These are phyloP conservation scores for Chroicocephalus ridibundus DNA, from an alignment of 2,113 vertebrate species.

Conservation along the genomic window DNA sequence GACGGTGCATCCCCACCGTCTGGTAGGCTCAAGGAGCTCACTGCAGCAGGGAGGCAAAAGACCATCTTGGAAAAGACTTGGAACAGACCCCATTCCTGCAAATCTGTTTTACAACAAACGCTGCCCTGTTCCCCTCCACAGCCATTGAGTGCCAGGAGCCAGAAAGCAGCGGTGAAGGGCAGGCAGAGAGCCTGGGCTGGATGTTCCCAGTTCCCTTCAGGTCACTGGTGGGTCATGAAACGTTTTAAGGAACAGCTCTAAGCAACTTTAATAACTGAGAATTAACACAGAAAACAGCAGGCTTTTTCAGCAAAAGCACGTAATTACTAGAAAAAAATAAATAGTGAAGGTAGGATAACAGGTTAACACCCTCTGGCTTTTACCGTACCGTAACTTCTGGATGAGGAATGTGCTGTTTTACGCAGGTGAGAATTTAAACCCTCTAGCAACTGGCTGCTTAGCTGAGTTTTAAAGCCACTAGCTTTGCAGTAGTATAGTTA, in stretches of 20 bases:
- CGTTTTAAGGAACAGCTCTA: background rate
- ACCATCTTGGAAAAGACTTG: background rate
- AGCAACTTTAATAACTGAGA: background rate
- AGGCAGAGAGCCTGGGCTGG: background rate
- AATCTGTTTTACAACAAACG: background rate
- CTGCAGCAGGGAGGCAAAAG: background rate
- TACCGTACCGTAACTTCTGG: background rate
- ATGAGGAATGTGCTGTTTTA: background rate
- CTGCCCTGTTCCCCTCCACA: background rate
- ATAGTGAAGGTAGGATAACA: background rate
- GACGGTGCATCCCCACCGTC: background rate
- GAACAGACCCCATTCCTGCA: background rate
- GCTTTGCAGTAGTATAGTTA: constrained; percentile 32
- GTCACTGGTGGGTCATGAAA: background rate
- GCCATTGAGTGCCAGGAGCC: background rate
- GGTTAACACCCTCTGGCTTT: constrained; percentile 22
- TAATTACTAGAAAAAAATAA: background rate
- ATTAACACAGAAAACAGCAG: background rate
- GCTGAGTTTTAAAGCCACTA: constrained; percentile 18
- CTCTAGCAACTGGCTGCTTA: constrained; percentile 7
- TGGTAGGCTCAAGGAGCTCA: background rate
- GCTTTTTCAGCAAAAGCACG: background rate
- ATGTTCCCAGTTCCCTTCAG: background rate
- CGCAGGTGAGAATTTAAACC: background rate
- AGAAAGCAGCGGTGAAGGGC: background rate